Percentiles rank a stretch among this genome's conserved stretches.
Evolutionary conservation across 1,140 invertebrate species (phyloP).

Genomic region (Sarcophaga peregrina): DNA sequence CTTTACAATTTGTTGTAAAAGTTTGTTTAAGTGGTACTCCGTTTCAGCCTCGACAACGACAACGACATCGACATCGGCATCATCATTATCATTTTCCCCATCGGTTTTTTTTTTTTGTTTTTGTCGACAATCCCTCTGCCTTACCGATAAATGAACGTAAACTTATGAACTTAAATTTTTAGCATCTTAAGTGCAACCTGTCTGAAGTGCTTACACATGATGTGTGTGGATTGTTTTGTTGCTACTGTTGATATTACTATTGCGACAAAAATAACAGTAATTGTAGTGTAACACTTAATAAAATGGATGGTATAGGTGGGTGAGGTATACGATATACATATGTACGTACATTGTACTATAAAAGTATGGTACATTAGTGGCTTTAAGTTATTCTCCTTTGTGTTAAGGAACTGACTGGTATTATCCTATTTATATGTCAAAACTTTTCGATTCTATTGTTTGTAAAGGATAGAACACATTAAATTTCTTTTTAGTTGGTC

Average conservation of each 20-base stretch:
- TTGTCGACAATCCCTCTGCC: not conserved
- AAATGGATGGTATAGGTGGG: not conserved
- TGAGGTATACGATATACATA: too few species aligned
- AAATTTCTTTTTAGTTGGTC: too few species aligned
- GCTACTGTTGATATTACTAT: not conserved
- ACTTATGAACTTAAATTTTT: not conserved
- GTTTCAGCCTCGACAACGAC: too few species aligned
- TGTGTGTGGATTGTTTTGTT: conserved; percentile 13
- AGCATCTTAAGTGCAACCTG: conserved; percentile 37
- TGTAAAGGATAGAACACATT: too few species aligned
- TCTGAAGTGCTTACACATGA: conserved; percentile 24
- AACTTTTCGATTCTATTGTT: not conserved
- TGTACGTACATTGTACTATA: not conserved
- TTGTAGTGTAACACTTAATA: not conserved
- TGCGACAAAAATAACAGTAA: not conserved
- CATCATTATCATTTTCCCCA: not conserved
- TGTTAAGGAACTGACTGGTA: too few species aligned
- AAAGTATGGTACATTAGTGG: not conserved
- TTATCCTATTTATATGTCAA: not conserved
- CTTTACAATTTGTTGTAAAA: not conserved
- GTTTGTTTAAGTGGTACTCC: conserved; percentile 10
- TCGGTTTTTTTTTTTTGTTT: too few species aligned
- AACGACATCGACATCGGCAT: not conserved
- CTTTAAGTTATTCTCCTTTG: conserved; percentile 15
- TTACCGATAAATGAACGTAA: not conserved